Percentiles rank a stretch among this genome's conserved stretches.
Evolutionary conservation across 2,888 invertebrate genomes (phyloP).

Genomic region (Bruchidius siliquastri): DNA sequence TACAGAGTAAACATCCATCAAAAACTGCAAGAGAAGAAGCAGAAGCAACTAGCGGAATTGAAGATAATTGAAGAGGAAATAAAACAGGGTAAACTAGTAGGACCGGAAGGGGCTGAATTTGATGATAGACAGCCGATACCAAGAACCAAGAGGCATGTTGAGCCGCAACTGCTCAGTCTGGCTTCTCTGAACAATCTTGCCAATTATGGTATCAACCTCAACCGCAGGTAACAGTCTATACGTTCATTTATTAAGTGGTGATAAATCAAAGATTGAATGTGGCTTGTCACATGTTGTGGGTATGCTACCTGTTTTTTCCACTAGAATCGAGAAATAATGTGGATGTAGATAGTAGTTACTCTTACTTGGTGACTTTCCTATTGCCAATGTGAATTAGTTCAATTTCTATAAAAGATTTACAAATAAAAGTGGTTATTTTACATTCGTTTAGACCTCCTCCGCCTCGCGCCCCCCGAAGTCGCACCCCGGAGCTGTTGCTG

Average conservation of each 20-base stretch:
- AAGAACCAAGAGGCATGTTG: conserved; percentile 56
- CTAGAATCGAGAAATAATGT: too few species aligned
- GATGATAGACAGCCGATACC: conserved; percentile 64
- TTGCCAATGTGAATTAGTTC: too few species aligned
- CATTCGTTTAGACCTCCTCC: conserved; percentile 23
- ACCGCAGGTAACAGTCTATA: conserved; percentile 23
- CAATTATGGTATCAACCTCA: conserved; percentile 45
- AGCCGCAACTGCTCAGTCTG: conserved; percentile 56
- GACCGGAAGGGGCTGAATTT: conserved; percentile 51
- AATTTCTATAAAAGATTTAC: too few species aligned
- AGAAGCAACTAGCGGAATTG: conserved; percentile 79
- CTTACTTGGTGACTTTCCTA: too few species aligned
- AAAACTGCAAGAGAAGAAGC: conserved; percentile 82
- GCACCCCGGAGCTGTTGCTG: conserved; percentile 74
- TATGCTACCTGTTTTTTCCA: too few species aligned
- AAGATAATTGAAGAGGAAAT: conserved; percentile 82
- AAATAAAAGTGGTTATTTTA: too few species aligned
- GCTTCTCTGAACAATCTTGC: conserved; percentile 45
- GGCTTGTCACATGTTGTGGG: too few species aligned
- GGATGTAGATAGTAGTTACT: too few species aligned
- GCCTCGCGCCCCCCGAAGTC: conserved; percentile 48
- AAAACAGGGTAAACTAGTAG: conserved; percentile 63
- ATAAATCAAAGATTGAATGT: too few species aligned
- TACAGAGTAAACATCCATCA: conserved; percentile 75
- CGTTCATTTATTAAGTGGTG: too few species aligned